Base-by-base conservation (phyloP, 2,113 vertebrate genomes). In the Menura novaehollandiae region DNA sequence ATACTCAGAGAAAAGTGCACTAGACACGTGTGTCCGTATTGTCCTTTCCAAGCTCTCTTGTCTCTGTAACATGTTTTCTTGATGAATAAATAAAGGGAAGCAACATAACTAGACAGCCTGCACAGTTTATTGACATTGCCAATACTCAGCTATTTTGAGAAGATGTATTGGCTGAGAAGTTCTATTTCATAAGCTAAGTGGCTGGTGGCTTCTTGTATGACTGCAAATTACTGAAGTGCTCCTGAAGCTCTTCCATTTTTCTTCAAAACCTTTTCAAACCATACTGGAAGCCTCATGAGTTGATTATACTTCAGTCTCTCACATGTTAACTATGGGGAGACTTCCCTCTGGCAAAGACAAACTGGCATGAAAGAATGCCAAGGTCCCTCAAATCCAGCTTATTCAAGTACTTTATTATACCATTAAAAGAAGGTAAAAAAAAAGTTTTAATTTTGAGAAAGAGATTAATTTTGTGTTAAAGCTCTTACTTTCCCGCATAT, bases 11-110 rank as follows among this genome's bases (percentile, higher is more conserved):
- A 43, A 39, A 68, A 1, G 6, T 47, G 7, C 15, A 26, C 19
- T n/a, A 74, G 64, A 62, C 15, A 32, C 0, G 4, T 2, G 1
- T 39, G 16, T 8, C 14, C n/a, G 8, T 12, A 27, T 10, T 53
- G 44, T 30, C 22, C 20, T 28, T 84, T 89, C 53, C 47, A 49
- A 79, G 43, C 7, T 69, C 28, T 73, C 15, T 46, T 44, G 10
- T 33, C 66, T 64, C 10, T 68, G 43, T 55, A 51, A 44, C 9
- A 4, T 7, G 13, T 37, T 75, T 80, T 87, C 20, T 33, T 73
- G 32, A 53, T 49, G 51, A 62, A 53, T 35, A 60, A 79, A 80
- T 28, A 32, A 66, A 80, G 59, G 10, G n/a, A 85, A 91, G 13
- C 11, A 47, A 41, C 0, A 0, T 23, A 37, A 88, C 14, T 10